Evolutionary conservation across 2,888 invertebrate genomes (phyloP), one percentile per base, ranked within the genome.

Genomic region (Polietes domitor): DNA sequence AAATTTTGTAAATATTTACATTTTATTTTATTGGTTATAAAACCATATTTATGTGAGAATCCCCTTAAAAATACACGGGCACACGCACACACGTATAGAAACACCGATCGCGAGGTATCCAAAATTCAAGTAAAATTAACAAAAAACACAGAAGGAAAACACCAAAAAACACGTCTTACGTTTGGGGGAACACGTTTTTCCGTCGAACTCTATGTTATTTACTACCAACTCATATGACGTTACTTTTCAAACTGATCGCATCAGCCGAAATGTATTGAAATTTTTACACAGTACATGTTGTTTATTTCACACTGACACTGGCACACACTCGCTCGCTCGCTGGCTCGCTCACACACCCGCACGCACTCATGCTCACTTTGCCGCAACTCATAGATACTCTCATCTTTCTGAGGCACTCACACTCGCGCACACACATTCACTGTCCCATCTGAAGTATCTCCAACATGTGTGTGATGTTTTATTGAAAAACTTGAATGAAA

Each of bases 171-270:
- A 85, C 84, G 84, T 82, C 78, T 79, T 79, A 65, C 82, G 63
- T 80, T 85, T 74, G 55, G 61, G 17, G 68, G 80, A 81, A 84
- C 84, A 84, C 84, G 84, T 81, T 84, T 84, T 84, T 68, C 68
- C 68, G 72, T 72, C 68, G 32, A 72, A 24, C 50, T 82, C 72
- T 26, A 26, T 65, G 28, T 65, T 76, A 19, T 77, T 83, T 81
- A 79, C 81, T 80, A 83, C 85, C 85, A 83, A 78, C 76, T 85
- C 78, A 72, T 78, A 78, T 90, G 90, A 91, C 91, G 89, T 92
- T 90, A 91, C 91, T 90, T 91, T 91, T 89, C 91, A 91, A 91
- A 91, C 90, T 91, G 91, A 92, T 91, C 92, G 90, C 91, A 90
- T 89, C 89, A 91, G 90, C 90, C 88, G 87, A 88, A 87, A 83